A percentile compares a stretch with the other conserved stretches of the same genome.
phyloP scores from a whole-genome alignment of 53 echinoderm and acorn worm species.

The Stichopus horrens region DNA sequence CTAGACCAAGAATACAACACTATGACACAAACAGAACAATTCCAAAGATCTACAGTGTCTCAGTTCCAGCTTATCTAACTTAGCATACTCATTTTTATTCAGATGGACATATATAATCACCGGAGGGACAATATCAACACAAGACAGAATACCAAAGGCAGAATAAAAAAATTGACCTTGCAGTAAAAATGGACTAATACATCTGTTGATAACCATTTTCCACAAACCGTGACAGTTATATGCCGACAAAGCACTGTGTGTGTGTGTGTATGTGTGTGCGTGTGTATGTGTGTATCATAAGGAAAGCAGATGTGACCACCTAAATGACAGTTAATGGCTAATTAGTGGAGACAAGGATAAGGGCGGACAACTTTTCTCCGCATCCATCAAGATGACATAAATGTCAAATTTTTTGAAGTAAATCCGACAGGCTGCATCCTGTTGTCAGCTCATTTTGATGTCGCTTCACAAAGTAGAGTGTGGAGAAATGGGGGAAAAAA shows the following conservation, averaged over 20 bases:
- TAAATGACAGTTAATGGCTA: neutral
- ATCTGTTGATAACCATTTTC: neutral
- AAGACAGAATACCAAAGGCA: neutral
- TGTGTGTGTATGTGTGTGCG: neutral
- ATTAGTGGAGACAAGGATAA: constrained; percentile 14
- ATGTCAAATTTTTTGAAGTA: neutral
- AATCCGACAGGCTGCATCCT: neutral
- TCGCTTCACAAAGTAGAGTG: too few species aligned
- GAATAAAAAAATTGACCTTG: neutral
- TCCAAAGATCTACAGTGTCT: too few species aligned
- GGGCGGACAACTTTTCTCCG: neutral
- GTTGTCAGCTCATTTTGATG: too few species aligned
- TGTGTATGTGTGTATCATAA: neutral
- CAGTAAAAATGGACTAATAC: neutral
- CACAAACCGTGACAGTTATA: neutral
- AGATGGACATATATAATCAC: too few species aligned
- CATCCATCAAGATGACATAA: neutral
- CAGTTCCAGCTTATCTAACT: too few species aligned
- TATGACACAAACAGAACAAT: too few species aligned
- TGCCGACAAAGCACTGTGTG: neutral
- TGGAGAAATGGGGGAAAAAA: too few species aligned
- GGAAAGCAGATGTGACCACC: neutral
- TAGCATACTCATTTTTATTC: too few species aligned
- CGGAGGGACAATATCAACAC: neutral
- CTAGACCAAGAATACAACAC: too few species aligned